phyloP scores from a whole-genome alignment of 1,140 invertebrate species.

The Probaryconus sp. region DNA sequence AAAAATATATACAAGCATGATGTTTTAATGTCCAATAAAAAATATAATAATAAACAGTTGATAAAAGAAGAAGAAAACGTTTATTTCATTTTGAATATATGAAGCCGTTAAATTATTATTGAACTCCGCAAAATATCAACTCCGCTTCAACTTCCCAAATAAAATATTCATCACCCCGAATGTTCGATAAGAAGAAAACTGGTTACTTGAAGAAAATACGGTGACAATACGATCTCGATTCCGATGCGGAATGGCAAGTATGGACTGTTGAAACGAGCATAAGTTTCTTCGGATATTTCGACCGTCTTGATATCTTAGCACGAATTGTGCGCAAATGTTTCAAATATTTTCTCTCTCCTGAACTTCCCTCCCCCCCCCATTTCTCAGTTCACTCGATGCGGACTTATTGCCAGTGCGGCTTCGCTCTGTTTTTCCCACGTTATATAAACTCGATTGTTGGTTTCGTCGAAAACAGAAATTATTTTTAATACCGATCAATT shows the following conservation, averaged over 20 bases:
- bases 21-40: too few species aligned
- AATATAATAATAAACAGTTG: too few species aligned
- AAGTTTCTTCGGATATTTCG: conserved; percentile 68
- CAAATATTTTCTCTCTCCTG: conserved; percentile 66
- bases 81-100: too few species aligned
- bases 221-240: conserved; percentile 70
- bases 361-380: conserved; percentile 13
- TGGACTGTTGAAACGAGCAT: conserved; percentile 67
- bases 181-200: conserved; percentile 21
- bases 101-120: too few species aligned
- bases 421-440: conserved; percentile 70
- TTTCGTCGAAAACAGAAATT: too few species aligned
- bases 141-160: conserved; percentile 21
- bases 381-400: conserved; percentile 60
- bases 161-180: conserved; percentile 31
- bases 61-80: too few species aligned
- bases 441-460: conserved; percentile 67
- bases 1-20: too few species aligned
- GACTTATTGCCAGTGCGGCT: conserved; percentile 58
- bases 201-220: conserved; percentile 55
- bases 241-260: conserved; percentile 68
- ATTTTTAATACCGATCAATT: too few species aligned
- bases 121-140: background rate
- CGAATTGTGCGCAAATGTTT: conserved; percentile 68
- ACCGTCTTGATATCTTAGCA: conserved; percentile 64